Conservation (phyloP, 2,797 vertebrate genomes). For the Merluccius polli region DNA sequence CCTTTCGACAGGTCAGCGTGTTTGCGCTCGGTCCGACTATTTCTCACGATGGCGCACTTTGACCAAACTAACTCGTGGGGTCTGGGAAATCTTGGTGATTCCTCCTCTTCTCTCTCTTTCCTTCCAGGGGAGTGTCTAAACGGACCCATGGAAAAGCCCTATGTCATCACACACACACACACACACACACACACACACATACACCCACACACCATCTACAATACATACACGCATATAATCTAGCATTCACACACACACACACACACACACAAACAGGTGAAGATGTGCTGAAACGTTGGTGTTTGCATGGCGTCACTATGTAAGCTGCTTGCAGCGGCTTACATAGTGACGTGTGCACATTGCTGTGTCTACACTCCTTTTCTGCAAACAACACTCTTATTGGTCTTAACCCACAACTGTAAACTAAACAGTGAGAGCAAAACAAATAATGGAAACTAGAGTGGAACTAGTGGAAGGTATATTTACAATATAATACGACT, state of each 20-base stretch:
- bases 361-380: neutral
- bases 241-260: neutral
- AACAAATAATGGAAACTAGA: neutral
- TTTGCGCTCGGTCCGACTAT: too few species aligned
- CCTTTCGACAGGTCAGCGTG: too few species aligned
- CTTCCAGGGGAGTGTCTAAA: neutral
- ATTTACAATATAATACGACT: neutral
- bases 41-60: too few species aligned
- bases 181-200: neutral
- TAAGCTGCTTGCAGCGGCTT: neutral
- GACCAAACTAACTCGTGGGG: too few species aligned
- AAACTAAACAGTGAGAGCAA: neutral
- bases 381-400: neutral
- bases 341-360: neutral
- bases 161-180: neutral
- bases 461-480: neutral
- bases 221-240: neutral
- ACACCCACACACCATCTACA: constrained; percentile 1
- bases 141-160: neutral
- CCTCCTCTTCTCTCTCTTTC: neutral
- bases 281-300: neutral
- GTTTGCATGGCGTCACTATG: neutral
- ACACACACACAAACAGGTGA: neutral
- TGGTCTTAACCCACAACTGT: neutral
- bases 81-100: constrained; percentile 1